Evolutionary conservation across 2,113 vertebrate species (phyloP), one percentile per base, ranked within the genome.

Genomic region (Eublepharis macularius): DNA sequence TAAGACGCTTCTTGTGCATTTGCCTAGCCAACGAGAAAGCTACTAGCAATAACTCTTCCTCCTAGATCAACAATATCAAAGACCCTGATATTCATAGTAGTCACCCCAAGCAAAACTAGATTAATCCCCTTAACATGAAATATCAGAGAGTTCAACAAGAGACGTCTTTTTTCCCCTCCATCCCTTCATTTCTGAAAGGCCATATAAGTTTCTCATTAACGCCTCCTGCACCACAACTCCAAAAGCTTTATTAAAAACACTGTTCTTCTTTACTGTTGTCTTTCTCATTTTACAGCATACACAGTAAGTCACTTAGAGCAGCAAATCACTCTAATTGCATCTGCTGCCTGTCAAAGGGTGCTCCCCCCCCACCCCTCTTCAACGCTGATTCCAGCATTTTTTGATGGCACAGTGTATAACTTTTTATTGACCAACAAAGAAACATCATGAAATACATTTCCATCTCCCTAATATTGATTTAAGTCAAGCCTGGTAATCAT

Each of bases 361-460:
- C 65, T 86, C 57, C 57, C 4, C 47, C 73, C 73, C 90, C 88
- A 89, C 77, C 12, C 51, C 70, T 74, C 87, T 90, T 93, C 84
- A 87, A 86, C 87, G 90, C 86, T 88, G 85, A 93, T 90, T 91
- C 89, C 90, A 91, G 93, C 82, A 88, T 85, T 90, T 93, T 87
- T 85, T 82, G 86, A 89, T 85, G 80, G 86, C 77, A 83, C 41
- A 41, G 72, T 26, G 78, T 83, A 81, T 68, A 91, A 84, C 74
- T 3, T 92, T 93, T 94, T 94, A 93, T 93, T 94, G 92, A 93
- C 88, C 88, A 94, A 86, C 73, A 84, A 90, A 87, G 84, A 92
- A 91, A 87, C 91, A 86, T 92, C 86, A 76, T 89, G 83, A 88
- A 92, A 92, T 85, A 90, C 63, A 79, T 89, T 94, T 93, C 92